Base-by-base conservation (phyloP, 2,888 invertebrate genomes). In the Ennomos erosarius region DNA sequence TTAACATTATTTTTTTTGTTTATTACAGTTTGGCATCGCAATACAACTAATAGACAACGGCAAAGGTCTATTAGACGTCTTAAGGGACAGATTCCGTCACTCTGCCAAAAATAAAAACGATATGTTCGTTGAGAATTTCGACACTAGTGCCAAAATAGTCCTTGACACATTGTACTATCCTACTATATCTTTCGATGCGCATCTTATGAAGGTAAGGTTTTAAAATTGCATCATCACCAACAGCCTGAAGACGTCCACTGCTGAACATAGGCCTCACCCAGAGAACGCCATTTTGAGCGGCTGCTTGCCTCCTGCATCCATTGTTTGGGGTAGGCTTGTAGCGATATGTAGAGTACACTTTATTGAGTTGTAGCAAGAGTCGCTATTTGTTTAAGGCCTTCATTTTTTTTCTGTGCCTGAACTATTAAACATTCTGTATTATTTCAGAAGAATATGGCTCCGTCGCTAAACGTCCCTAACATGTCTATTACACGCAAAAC, bases 81-180 rank as follows among this genome's bases (percentile, higher is more conserved):
- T 92, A 0, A 72, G 75, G 1, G 87, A 87, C 10, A 69, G 71
- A 1, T 77, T 88, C 62, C 73, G 79, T 26, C 74, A 78, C 37
- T 10, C 38, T 33, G 53, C 65, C 0, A 43, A 65, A 0, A 62
- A 70, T 0, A 52, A 53, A 26, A 65, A 77, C 2, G 82, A 89
- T 59, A 77, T 81, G 74, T 66, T 91, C 12, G 63, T 93, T 1
- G 90, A 90, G 38, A 83, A 93, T 74, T 93, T 93, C 68, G 92
- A 93, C 48, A 91, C 92, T 0, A 88, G 82, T 1, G 89, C 90
- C 1, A 75, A 78, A 1, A 79, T 92, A 0, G 82, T 80, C 0
- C 48, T 93, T 0, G 91, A 93, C 59, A 92, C 92, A 0, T 65
- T 93, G 9, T 92, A 92, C 68, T 91, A 92, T 59, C 89, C 92